Evolutionary conservation across 37 sponge, comb jelly and placozoan genomes (phyloP).

Genomic region (Bolinopsis microptera): DNA sequence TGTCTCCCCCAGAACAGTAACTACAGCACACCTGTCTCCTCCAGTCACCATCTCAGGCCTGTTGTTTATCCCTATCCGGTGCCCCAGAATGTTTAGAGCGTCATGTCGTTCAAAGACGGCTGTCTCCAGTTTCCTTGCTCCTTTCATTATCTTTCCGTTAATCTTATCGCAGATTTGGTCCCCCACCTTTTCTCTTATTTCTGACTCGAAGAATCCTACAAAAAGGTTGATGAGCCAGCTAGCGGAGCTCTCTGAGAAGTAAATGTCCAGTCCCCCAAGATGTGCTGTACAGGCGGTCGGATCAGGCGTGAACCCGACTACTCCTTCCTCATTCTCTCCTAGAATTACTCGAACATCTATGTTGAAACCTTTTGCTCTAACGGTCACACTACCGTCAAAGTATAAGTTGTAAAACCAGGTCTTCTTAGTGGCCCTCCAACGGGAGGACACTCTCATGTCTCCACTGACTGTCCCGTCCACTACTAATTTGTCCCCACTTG

Average conservation of each 20-base stretch:
- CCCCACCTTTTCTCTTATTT: background rate
- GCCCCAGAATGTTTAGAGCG: background rate
- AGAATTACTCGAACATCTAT: background rate
- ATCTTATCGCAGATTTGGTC: background rate
- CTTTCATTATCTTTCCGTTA: background rate
- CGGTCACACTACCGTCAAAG: background rate
- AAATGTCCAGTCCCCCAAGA: background rate
- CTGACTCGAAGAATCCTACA: background rate
- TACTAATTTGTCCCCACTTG: background rate
- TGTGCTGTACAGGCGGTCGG: background rate
- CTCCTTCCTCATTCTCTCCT: background rate
- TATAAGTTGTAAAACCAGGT: background rate
- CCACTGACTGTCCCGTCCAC: background rate
- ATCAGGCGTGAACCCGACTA: background rate
- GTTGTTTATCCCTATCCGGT: slow-evolving; percentile 22
- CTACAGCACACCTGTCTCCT: background rate
- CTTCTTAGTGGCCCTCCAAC: slow-evolving; percentile 3
- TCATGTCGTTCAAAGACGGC: slow-evolving; percentile 5
- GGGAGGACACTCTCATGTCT: background rate
- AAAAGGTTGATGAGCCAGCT: slow-evolving; percentile 37
- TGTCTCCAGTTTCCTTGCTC: background rate
- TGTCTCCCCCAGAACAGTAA: background rate
- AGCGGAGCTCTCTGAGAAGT: background rate
- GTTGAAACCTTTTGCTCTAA: background rate
- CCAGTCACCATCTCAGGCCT: slow-evolving; percentile 2